Base-by-base conservation (phyloP, 2,113 vertebrate genomes). In the Malurus melanocephalus region DNA sequence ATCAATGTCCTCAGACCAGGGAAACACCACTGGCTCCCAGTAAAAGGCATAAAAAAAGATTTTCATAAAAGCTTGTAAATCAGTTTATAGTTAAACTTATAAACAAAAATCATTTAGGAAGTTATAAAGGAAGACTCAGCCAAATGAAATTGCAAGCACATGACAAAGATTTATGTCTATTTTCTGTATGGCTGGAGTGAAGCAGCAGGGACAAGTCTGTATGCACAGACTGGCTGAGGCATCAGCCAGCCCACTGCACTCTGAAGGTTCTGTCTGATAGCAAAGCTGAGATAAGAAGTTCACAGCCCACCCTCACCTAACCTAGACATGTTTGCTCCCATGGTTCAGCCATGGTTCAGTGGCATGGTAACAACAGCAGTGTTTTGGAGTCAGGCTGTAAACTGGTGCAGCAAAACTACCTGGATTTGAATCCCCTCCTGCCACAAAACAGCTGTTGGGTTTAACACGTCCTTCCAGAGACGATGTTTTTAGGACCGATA, bases 361-460 rank as follows among this genome's bases (percentile, higher is more conserved):
- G n/a, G n/a, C 43, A 11, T 0, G 1, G 46, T 1, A 71, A 60
- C 64, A 43, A 26, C 0, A 0, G 32, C 7, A 23, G 8, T 0
- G 1, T 75, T 62, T 32, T 20, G 12, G 23, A 45, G 51, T 9
- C 59, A 22, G 22, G 45, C 14, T 60, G n/a, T 4, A 40, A 76
- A 48, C 30, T 16, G 17, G 2, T 19, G 43, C 30, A 49, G 26
- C 26, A 71, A 55, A 91, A 64, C 6, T 26, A 53, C 24, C 53
- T 46, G 18, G 46, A 53, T 65, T 80, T 87, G 35, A 92, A 65
- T 7, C 7, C 9, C 40, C 12, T 75, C 11, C 15, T 27, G 9
- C 21, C 35, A 12, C 19, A 51, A 56, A 62, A 53, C 0, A 75
- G n/a, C 51, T 42, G n/a, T 2, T 75, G 22, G 11, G 32, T 80